phyloP scores from a whole-genome alignment of 2,888 invertebrate genomes.

The Caenorhabditis wallacei region DNA sequence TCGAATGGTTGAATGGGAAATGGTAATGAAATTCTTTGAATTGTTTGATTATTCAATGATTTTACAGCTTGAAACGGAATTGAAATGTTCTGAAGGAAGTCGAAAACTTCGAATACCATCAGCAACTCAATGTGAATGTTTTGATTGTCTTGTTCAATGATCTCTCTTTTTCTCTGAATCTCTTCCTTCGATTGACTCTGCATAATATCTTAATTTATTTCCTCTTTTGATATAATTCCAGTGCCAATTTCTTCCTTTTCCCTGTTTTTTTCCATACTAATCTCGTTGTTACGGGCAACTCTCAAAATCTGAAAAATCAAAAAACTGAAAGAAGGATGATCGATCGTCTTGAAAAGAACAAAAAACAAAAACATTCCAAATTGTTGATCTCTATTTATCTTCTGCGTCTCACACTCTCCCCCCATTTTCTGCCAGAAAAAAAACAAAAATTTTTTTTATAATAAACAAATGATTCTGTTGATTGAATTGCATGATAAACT shows the following conservation, averaged over 20 bases:
- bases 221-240: constrained; percentile 2
- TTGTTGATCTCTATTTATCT: constrained; percentile 37
- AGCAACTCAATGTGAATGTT: constrained; percentile 77
- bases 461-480: constrained; percentile 55
- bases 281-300: constrained; percentile 54
- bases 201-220: constrained; percentile 32
- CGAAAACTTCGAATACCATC: constrained; percentile 74
- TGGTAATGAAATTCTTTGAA: constrained; percentile 60
- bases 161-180: constrained; percentile 14
- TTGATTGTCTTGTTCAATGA: constrained; percentile 74
- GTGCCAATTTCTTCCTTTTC: constrained; percentile 40
- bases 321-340: constrained; percentile 35
- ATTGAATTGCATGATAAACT: constrained; percentile 23
- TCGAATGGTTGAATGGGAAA: constrained; percentile 77
- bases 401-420: constrained; percentile 36
- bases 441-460: constrained; percentile 14
- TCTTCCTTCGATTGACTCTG: background rate
- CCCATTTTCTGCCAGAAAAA: constrained; percentile 11
- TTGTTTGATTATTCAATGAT: background rate
- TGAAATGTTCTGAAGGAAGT: constrained; percentile 71
- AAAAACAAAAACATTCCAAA: constrained; percentile 21
- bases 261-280: constrained; percentile 24
- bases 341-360: constrained; percentile 12
- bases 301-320: constrained; percentile 23
- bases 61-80: constrained; percentile 71